A percentile compares a stretch with the other conserved stretches of the same genome.
phyloP scores from a whole-genome alignment of 2,113 vertebrate species.

The Atlantisia rogersi region DNA sequence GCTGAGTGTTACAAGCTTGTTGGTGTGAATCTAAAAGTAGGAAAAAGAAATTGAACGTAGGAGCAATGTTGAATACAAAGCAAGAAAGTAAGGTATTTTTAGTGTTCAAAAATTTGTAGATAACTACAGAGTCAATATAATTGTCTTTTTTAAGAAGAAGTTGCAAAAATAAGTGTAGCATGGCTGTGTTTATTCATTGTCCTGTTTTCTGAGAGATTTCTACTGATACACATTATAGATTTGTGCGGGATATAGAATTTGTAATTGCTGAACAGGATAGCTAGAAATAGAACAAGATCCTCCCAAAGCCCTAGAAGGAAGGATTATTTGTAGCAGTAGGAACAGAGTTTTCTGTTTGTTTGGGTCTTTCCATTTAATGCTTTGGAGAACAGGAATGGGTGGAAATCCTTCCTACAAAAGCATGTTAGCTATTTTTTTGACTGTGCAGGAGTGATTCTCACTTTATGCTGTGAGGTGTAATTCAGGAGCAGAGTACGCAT shows the following conservation, averaged over 20 bases:
- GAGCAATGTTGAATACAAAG: neutral
- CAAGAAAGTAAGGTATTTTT: neutral
- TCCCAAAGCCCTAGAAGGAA: neutral
- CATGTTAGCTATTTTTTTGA: neutral
- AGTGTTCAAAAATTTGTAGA: neutral
- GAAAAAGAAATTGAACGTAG: neutral
- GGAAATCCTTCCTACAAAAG: neutral
- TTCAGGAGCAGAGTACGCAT: neutral
- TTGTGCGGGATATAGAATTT: neutral
- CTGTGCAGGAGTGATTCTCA: neutral
- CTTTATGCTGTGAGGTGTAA: neutral
- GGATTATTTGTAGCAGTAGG: neutral
- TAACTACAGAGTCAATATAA: neutral
- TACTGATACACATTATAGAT: fast-evolving
- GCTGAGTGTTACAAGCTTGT: neutral
- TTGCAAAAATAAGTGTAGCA: neutral
- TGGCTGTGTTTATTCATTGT: neutral
- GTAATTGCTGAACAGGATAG: neutral
- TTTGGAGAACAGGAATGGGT: neutral
- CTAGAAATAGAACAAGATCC: neutral
- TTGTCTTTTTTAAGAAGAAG: neutral
- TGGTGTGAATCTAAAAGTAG: neutral
- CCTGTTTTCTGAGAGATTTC: neutral
- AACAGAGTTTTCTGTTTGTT: neutral
- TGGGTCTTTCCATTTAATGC: fast-evolving